Conservation (phyloP, 2,797 vertebrate species). For the Petrocephalus sullivani region DNA sequence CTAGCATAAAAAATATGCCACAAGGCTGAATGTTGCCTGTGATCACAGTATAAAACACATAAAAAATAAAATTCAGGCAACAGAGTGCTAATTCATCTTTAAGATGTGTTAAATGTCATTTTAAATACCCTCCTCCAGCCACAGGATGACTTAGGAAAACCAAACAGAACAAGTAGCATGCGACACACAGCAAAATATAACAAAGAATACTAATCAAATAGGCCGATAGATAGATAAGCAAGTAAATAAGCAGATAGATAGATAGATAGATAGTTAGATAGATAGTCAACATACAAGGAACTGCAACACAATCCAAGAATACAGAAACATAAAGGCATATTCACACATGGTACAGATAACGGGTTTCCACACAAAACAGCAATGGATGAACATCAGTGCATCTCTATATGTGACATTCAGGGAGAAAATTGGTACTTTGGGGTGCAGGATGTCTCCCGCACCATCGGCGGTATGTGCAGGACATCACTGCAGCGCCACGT, state of each 20-base stretch:
- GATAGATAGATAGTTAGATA: neutral
- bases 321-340: neutral
- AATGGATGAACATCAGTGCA: slow-evolving; percentile 2
- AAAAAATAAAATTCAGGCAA: neutral
- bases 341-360: neutral
- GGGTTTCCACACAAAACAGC: neutral
- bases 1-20: neutral
- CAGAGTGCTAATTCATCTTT: neutral
- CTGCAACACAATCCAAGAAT: neutral
- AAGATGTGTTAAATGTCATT: neutral
- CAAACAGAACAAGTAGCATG: neutral
- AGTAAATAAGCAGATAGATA: neutral
- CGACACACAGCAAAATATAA: neutral
- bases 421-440: slow-evolving; percentile 6
- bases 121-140: neutral
- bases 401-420: slow-evolving; percentile 12
- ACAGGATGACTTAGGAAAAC: neutral
- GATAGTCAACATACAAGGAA: neutral
- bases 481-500: slow-evolving; percentile 33
- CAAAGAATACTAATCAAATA: too few relatives aligned
- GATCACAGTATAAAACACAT: neutral
- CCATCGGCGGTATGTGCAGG: slow-evolving; percentile 17
- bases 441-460: neutral
- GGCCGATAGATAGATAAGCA: neutral
- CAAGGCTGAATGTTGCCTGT: neutral